Conservation (phyloP, 2,113 vertebrate species). For the Daubentonia madagascariensis region DNA sequence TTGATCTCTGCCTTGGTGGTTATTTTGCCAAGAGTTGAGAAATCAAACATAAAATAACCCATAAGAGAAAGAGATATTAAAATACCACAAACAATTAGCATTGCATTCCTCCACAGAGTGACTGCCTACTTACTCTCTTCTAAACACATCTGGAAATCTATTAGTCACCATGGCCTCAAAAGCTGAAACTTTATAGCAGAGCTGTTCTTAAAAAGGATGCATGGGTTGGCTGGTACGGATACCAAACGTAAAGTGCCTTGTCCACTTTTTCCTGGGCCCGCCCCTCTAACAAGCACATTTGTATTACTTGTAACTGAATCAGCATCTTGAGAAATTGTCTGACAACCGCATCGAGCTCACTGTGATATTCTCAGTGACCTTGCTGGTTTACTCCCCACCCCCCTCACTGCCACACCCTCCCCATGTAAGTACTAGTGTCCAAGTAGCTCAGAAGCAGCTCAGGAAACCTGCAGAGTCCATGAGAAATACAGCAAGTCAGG, state of each 20-base stretch:
- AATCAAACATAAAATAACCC: background rate
- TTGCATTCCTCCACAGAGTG: background rate
- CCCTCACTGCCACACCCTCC: background rate
- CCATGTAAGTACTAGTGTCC: rapidly evolving
- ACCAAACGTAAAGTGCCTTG: background rate
- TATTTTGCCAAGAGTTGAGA: conserved; percentile 22
- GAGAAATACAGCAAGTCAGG: background rate
- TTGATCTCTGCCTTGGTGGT: background rate
- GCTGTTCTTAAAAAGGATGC: background rate
- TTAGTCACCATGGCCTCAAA: background rate
- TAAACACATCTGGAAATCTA: background rate
- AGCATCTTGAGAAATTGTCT: background rate
- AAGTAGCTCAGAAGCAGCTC: background rate
- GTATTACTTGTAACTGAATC: background rate
- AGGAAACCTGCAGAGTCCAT: background rate
- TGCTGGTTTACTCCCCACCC: background rate
- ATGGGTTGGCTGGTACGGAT: rapidly evolving
- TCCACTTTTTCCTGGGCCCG: background rate
- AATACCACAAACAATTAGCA: background rate
- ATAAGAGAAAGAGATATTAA: background rate
- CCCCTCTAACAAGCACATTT: background rate
- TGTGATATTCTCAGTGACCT: background rate
- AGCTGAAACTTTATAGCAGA: background rate
- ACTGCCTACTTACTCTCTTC: background rate
- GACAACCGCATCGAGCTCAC: background rate